Percentiles rank a stretch among this genome's conserved stretches.
Evolutionary conservation across 2,888 invertebrate genomes (phyloP).

Genomic region (Pterostichus madidus): DNA sequence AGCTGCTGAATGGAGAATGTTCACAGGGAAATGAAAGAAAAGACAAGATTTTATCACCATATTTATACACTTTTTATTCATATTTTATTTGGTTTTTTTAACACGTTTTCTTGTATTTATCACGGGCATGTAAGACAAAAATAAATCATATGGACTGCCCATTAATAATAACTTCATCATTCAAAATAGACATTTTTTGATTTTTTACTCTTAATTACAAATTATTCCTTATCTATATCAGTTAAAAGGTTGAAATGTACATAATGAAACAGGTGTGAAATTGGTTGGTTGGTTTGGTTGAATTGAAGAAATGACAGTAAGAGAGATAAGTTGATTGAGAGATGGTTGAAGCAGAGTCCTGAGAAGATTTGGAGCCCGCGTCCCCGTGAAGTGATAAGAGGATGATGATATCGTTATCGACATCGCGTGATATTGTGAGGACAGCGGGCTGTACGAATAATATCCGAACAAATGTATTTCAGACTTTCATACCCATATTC

Average conservation of each 20-base stretch:
- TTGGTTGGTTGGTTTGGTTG: constrained; percentile 1
- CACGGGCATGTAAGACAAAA: constrained; percentile 67
- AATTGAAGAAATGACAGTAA: constrained; percentile 51
- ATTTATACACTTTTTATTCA: constrained; percentile 67
- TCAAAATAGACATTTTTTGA: constrained; percentile 66
- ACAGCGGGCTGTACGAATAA: constrained; percentile 56
- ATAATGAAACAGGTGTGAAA: constrained; percentile 58
- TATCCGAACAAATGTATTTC: constrained; percentile 65
- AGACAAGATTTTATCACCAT: constrained; percentile 56
- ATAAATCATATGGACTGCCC: constrained; percentile 66
- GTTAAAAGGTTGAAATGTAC: constrained; percentile 66
- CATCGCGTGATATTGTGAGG: constrained; percentile 48
- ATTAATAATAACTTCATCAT: constrained; percentile 66
- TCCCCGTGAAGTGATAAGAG: constrained; percentile 19
- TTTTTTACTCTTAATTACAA: constrained; percentile 64
- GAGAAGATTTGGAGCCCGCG: constrained; percentile 63
- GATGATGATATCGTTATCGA: constrained; percentile 47
- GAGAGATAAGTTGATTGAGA: constrained; percentile 53
- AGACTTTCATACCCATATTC: constrained; percentile 63
- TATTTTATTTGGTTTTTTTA: constrained; percentile 67
- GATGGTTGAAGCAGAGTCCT: constrained; percentile 65
- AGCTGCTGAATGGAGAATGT: constrained; percentile 14
- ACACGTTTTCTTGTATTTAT: constrained; percentile 65
- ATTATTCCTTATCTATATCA: constrained; percentile 66
- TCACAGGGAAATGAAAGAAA: background rate